phyloP scores from a whole-genome alignment of 1,140 invertebrate species.

The Penaeus vannamei region DNA sequence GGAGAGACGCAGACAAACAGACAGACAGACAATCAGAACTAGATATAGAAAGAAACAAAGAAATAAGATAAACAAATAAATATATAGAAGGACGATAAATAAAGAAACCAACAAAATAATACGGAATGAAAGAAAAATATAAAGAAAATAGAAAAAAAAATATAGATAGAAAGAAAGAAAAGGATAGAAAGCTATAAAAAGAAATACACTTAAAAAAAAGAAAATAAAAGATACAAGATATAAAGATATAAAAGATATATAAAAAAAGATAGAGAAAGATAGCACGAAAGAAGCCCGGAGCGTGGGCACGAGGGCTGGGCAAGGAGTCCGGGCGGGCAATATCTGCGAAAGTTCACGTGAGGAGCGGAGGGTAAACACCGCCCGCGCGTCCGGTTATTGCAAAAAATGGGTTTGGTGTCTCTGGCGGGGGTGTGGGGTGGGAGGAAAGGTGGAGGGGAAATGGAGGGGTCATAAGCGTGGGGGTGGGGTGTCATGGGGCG shows the following conservation, averaged over 20 bases:
- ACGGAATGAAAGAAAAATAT: neutral
- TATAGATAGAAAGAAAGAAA: neutral
- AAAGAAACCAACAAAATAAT: neutral
- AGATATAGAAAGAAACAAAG: neutral
- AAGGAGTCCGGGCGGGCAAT: no score
- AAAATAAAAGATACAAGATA: neutral
- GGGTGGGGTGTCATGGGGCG: no score
- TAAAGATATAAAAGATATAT: neutral
- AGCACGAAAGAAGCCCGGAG: neutral
- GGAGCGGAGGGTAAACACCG: no score
- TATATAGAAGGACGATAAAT: neutral
- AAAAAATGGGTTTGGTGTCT: no score
- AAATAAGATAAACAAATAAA: neutral
- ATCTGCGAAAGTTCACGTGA: no score
- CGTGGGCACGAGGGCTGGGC: no score
- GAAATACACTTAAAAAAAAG: neutral
- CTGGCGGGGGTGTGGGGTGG: no score
- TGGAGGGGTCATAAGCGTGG: no score
- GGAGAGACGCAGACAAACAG: no score
- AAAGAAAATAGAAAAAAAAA: constrained; percentile 20
- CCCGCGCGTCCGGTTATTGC: no score
- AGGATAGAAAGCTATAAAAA: neutral
- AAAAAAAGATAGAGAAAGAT: neutral
- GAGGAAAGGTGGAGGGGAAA: no score
- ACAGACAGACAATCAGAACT: no score